Evolutionary conservation across 1,140 invertebrate species (phyloP).

Genomic region (Hypsibius dujardini): DNA sequence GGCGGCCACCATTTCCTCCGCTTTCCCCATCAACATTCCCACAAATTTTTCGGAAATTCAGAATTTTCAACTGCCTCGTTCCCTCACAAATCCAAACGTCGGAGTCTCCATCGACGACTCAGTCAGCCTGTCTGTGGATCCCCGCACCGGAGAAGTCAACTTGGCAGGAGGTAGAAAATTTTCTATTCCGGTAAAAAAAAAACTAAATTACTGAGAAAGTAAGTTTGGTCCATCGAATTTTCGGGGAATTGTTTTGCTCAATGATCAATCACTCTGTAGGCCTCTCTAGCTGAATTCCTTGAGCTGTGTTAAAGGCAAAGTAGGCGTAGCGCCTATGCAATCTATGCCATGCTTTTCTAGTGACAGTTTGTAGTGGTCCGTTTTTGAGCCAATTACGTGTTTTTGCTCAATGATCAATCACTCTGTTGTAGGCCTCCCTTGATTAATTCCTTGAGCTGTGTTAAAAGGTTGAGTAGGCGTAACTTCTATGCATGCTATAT

Average conservation of each 20-base stretch:
- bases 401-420: not conserved
- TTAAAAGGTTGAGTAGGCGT: not conserved
- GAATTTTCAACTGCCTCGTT: not conserved
- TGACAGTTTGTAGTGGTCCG: too few relatives aligned
- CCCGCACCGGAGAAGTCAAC: not conserved
- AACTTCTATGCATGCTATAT: not conserved
- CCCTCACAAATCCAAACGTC: not conserved
- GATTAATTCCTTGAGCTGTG: not conserved
- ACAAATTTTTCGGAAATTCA: too few relatives aligned
- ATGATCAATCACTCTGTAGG: not conserved
- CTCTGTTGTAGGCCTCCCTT: not conserved
- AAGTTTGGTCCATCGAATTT: not conserved
- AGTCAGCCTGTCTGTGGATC: not conserved
- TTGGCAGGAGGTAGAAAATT: not conserved
- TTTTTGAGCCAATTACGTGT: too few relatives aligned
- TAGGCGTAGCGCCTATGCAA: not conserved
- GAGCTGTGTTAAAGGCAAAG: not conserved
- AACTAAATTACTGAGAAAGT: not conserved
- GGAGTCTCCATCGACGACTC: not conserved
- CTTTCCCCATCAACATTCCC: too few relatives aligned
- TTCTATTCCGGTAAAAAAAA: not conserved
- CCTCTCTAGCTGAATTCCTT: not conserved
- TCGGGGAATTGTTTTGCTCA: not conserved
- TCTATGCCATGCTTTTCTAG: not conserved
- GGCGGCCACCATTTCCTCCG: too few relatives aligned